phyloP scores from a whole-genome alignment of 2,113 vertebrate genomes.

The Phyllostomus discolor region DNA sequence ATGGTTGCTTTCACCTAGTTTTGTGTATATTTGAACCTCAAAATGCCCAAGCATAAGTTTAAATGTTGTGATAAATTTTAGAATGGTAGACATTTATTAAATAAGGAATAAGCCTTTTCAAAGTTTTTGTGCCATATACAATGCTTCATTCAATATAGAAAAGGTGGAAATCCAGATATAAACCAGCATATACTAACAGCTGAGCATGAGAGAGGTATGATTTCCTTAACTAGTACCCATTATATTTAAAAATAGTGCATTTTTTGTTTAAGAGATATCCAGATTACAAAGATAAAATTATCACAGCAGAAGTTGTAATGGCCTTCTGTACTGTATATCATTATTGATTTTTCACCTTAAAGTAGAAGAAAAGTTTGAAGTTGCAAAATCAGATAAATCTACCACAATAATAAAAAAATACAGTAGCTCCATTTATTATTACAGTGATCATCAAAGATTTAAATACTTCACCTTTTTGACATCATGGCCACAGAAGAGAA shows the following conservation, averaged over 20 bases:
- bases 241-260: not conserved
- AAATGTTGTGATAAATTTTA: not conserved
- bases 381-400: not conserved
- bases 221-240: not conserved
- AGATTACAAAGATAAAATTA: not conserved
- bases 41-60: not conserved
- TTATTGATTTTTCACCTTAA: not conserved
- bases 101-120: not conserved
- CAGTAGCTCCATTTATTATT: not conserved
- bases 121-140: not conserved
- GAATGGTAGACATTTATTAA: not conserved
- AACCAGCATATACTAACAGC: not conserved
- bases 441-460: not conserved
- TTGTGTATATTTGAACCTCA: not conserved
- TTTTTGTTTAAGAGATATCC: not conserved
- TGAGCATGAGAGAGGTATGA: not conserved
- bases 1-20: not conserved
- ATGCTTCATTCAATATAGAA: slow-evolving; percentile 8
- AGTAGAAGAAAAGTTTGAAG: not conserved
- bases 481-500: not conserved
- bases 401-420: not conserved
- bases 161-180: not conserved
- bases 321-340: not conserved
- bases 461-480: not conserved
- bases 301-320: slow-evolving; percentile 7